Conservation (phyloP, 2,797 vertebrate genomes). For the Silurus lanzhouensis region DNA sequence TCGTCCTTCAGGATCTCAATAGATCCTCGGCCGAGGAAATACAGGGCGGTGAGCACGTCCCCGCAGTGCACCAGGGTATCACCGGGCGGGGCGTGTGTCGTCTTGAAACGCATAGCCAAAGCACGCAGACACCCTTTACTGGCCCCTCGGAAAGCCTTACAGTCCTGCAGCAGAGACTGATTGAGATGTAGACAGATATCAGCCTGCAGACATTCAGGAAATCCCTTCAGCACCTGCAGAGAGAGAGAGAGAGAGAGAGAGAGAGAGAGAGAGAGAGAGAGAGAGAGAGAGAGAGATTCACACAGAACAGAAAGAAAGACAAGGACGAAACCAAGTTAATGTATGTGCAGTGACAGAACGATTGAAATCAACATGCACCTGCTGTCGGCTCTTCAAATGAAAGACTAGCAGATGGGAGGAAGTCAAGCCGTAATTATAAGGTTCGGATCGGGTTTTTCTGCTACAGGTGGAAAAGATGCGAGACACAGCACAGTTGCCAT, state of each 20-base stretch:
- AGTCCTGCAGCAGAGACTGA: constrained; percentile 89
- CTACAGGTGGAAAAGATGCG: constrained; percentile 36
- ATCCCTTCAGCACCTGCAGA: constrained; percentile 93
- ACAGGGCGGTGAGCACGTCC: constrained; percentile 92
- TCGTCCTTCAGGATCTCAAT: constrained; percentile 98
- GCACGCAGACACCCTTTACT: constrained; percentile 97
- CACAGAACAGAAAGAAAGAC: background rate
- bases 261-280: constrained; percentile 10
- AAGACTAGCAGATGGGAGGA: background rate
- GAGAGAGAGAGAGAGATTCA: background rate
- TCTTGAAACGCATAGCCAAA: constrained; percentile 98
- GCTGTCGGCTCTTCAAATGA: background rate
- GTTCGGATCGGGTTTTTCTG: constrained; percentile 11
- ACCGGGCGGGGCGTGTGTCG: constrained; percentile 94
- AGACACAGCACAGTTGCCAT: constrained; percentile 66
- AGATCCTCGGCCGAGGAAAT: constrained; percentile 95
- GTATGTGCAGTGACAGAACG: constrained; percentile 16
- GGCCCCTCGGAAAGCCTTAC: constrained; percentile 90
- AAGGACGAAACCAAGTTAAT: background rate
- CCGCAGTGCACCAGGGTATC: constrained; percentile 94
- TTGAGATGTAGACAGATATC: constrained; percentile 99
- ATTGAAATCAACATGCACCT: constrained; percentile 25
- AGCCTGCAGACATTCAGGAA: constrained; percentile 98
- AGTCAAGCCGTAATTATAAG: constrained; percentile 24
- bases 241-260: constrained; percentile 3